Percentiles rank a stretch among this genome's conserved stretches.
phyloP scores from a whole-genome alignment of 2,113 vertebrate genomes.

The Sylvia atricapilla region DNA sequence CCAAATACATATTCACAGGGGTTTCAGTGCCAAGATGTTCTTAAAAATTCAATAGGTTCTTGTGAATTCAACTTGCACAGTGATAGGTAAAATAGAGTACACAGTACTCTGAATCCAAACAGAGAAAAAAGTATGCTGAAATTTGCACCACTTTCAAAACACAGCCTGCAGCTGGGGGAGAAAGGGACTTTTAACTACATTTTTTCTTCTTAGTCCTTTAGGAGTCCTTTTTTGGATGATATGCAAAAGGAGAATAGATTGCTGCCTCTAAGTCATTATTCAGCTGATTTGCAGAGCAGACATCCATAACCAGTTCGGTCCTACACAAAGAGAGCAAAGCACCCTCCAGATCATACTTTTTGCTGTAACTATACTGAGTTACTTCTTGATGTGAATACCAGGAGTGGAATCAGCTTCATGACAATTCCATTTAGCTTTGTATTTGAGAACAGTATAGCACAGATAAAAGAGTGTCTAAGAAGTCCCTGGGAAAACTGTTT shows the following conservation, averaged over 20 bases:
- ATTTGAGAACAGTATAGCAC: neutral
- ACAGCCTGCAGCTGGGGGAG: rapidly evolving
- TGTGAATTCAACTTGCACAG: neutral
- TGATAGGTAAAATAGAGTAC: neutral
- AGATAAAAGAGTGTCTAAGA: neutral
- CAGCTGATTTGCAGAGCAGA: neutral
- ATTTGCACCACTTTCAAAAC: neutral
- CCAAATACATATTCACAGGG: neutral
- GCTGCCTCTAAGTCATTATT: neutral
- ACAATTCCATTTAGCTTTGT: neutral
- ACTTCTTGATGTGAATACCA: neutral
- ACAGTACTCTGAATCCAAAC: neutral
- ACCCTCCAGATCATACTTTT: neutral
- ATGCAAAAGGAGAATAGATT: neutral
- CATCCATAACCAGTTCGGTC: neutral
- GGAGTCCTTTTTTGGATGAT: neutral
- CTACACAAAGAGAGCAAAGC: neutral
- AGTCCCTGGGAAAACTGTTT: neutral
- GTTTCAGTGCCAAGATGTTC: neutral
- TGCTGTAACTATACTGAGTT: neutral
- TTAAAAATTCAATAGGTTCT: neutral
- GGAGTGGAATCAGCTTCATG: neutral
- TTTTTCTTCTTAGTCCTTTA: neutral
- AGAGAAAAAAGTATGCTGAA: neutral
- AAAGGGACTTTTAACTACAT: neutral